phyloP scores from a whole-genome alignment of 2,797 vertebrate species.

The Fratercula arctica region DNA sequence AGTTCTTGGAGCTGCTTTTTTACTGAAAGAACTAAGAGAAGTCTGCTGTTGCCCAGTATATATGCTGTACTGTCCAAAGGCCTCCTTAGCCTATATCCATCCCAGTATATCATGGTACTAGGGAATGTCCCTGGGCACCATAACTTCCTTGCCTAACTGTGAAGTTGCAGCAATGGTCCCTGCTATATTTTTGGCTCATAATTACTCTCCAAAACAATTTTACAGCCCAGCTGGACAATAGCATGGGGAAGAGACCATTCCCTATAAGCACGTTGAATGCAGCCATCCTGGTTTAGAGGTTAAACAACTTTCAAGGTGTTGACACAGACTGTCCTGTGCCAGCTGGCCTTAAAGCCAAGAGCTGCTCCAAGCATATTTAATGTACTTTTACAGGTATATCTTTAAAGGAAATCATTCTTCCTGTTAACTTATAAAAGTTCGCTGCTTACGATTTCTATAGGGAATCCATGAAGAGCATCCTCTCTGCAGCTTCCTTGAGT shows the following conservation, averaged over 20 bases:
- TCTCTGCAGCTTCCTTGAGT: neutral
- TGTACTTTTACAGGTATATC: neutral
- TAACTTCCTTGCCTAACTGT: neutral
- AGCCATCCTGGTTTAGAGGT: neutral
- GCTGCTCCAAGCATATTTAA: neutral
- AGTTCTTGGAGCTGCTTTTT: neutral
- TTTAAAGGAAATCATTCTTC: neutral
- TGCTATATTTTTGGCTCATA: neutral
- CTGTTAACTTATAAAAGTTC: neutral
- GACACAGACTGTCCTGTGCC: rapidly evolving
- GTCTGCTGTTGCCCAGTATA: neutral
- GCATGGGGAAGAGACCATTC: neutral
- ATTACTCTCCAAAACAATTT: neutral
- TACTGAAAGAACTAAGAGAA: neutral
- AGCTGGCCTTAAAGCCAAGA: neutral
- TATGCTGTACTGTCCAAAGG: neutral
- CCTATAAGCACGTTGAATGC: neutral
- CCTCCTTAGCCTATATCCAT: neutral
- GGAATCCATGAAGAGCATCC: neutral
- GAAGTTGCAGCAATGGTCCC: neutral
- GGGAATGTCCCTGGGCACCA: neutral
- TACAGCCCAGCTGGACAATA: neutral
- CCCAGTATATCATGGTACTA: neutral
- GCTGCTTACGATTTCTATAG: neutral
- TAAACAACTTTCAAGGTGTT: neutral